These are phyloP conservation scores for Apodemia zela DNA, from an alignment of 2,888 invertebrate genomes.

Conservation along the genomic window DNA sequence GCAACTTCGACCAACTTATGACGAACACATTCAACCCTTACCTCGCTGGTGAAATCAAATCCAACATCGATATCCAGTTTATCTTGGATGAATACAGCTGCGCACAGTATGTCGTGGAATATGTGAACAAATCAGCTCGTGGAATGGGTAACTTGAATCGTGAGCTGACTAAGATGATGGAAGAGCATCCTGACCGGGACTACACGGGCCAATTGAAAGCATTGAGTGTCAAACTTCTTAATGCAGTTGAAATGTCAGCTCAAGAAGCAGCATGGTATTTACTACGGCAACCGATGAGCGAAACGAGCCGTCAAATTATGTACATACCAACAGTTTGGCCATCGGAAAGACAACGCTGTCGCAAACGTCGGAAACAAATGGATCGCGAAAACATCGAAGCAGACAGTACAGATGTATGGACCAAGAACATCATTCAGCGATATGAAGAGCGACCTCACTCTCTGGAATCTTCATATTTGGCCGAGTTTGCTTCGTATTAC, in stretches of 20 bases:
- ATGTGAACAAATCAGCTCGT: slow-evolving; percentile 44
- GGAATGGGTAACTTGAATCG: slow-evolving; percentile 43
- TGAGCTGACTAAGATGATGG: slow-evolving; percentile 38
- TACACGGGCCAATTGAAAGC: slow-evolving; percentile 31
- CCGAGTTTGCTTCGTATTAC: slow-evolving; percentile 47
- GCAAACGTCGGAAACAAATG: slow-evolving; percentile 46
- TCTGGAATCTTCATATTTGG: slow-evolving; percentile 43
- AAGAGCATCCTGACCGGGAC: slow-evolving; percentile 34
- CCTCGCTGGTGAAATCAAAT: slow-evolving; percentile 40
- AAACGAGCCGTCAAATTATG: slow-evolving; percentile 29
- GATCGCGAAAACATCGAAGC: slow-evolving; percentile 42
- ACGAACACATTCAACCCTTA: slow-evolving; percentile 48
- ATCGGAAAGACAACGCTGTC: slow-evolving; percentile 36
- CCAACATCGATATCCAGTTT: slow-evolving; percentile 36
- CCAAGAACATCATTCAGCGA: slow-evolving; percentile 51
- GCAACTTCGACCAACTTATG: slow-evolving; percentile 43
- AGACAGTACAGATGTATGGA: slow-evolving; percentile 51
- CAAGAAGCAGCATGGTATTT: slow-evolving; percentile 48
- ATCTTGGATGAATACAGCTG: slow-evolving; percentile 39
- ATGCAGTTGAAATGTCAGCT: slow-evolving; percentile 44
- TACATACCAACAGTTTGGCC: slow-evolving; percentile 43
- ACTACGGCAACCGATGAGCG: slow-evolving; percentile 34
- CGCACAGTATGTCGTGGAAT: slow-evolving; percentile 49
- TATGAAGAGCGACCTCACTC: slow-evolving; percentile 51
- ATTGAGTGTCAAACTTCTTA: slow-evolving; percentile 38